Base-by-base conservation (phyloP, 2,888 invertebrate genomes). In the Colletes collaris region DNA sequence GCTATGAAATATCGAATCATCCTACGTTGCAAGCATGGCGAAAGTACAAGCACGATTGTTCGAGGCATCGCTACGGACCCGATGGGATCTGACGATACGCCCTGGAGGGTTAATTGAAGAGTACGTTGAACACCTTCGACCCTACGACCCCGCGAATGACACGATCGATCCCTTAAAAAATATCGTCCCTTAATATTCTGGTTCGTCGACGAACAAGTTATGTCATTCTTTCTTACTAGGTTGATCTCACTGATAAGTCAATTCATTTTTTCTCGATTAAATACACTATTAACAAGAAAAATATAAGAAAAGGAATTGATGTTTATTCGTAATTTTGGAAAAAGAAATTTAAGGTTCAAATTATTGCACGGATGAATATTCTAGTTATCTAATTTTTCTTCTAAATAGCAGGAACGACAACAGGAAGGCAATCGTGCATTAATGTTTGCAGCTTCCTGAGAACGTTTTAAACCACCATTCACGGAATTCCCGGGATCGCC, bases 101-200 rank as follows among this genome's bases (percentile, higher is more conserved):
- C 40, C 7, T 37, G 70, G 83, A 88, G 88, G 90, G 89, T 91
- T 91, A 91, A 91, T 91, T 89, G 89, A 89, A 89, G 89, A 90
- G 86, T 87, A 86, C 83, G 85, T 80, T 68, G 82, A 75, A 86
- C 90, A 90, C 87, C 87, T 88, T 87, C 86, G 89, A 87, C 90
- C 88, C 81, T 82, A 70, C 85, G 87, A 89, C 84, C 87, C 81
- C 13, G 68, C 72, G 77, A 84, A 89, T 89, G 91, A 90, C 90
- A 89, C 85, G 84, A 87, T 87, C 83, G 80, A 82, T 84, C 71
- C 77, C 65, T 59, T 70, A 66, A 73, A 70, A 73, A 70, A 11
- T 44, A 60, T 27, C 19, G n/a, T 27, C 27, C 49, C 58, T 60
- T 58, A 37, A 56, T 66, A 37, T 16, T 13, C 56, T 27, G 60